Percentiles rank a stretch among this genome's conserved stretches.
Conservation (phyloP, 1,140 invertebrate species). For the Drosophila bifasciata region DNA sequence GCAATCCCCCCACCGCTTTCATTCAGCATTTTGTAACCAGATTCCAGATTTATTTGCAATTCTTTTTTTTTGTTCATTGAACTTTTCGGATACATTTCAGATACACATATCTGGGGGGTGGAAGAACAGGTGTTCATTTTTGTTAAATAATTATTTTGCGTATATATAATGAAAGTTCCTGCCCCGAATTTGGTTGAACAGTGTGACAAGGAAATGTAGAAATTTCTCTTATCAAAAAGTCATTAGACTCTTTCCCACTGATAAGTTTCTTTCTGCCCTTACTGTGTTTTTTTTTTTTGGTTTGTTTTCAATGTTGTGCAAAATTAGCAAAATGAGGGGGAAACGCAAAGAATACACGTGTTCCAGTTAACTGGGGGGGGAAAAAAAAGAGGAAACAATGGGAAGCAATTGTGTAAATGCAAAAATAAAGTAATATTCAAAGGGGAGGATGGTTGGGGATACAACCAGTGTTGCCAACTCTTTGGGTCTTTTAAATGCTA, state of each 20-base stretch:
- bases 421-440: slow-evolving; percentile 13
- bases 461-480: no score
- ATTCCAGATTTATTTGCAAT: slow-evolving; percentile 26
- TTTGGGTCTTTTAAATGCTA: no score
- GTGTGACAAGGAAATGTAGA: neutral
- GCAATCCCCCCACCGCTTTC: neutral
- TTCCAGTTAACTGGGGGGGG: neutral
- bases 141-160: neutral
- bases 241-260: neutral
- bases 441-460: slow-evolving; percentile 19
- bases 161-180: no score
- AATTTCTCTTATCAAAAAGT: neutral
- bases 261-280: neutral
- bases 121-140: slow-evolving; percentile 34
- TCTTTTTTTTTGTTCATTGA: slow-evolving; percentile 35
- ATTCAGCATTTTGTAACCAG: slow-evolving; percentile 16
- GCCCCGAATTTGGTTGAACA: no score
- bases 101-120: neutral
- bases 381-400: neutral
- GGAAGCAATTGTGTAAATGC: slow-evolving; percentile 39
- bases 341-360: slow-evolving; percentile 5
- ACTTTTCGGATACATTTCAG: slow-evolving; percentile 25
- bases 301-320: neutral
- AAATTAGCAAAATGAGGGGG: neutral
- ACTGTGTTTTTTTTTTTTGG: no score